phyloP scores from a whole-genome alignment of 2,888 invertebrate genomes.

The Carpatolechia fugitivella region DNA sequence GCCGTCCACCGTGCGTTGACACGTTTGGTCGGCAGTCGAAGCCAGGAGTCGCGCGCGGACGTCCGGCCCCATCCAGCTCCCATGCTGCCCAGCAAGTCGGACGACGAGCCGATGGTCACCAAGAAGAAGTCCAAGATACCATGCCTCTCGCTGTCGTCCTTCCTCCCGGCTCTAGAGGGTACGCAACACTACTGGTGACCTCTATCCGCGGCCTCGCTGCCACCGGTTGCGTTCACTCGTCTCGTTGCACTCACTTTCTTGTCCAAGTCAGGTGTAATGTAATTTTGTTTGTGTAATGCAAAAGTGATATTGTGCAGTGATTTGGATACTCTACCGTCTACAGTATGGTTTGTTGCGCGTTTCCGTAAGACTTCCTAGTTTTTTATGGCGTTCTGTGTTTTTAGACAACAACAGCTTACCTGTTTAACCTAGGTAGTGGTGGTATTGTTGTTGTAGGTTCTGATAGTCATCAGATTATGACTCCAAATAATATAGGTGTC shows the following conservation, averaged over 20 bases:
- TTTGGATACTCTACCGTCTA: conserved; percentile 25
- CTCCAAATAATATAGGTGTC: no score
- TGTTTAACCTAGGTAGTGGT: neutral
- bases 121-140: conserved; percentile 76
- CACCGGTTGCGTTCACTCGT: conserved; percentile 70
- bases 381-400: conserved; percentile 8
- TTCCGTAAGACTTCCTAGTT: conserved; percentile 14
- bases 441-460: neutral
- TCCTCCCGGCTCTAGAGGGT: conserved; percentile 75
- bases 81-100: conserved; percentile 69
- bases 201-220: conserved; percentile 65
- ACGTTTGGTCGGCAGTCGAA: conserved; percentile 58
- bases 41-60: conserved; percentile 63
- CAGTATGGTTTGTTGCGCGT: conserved; percentile 11
- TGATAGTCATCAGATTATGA: neutral
- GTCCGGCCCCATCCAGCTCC: conserved; percentile 54
- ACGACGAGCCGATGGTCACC: conserved; percentile 69
- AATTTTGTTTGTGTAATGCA: conserved; percentile 55
- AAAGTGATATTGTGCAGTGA: conserved; percentile 50
- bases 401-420: neutral
- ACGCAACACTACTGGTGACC: conserved; percentile 57
- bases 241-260: conserved; percentile 74
- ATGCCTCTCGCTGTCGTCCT: conserved; percentile 69
- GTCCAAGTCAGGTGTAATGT: conserved; percentile 70
- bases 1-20: conserved; percentile 55